These are phyloP conservation scores for Druon quercuslanigerum DNA, from an alignment of 1,140 invertebrate species.

Conservation along the genomic window DNA sequence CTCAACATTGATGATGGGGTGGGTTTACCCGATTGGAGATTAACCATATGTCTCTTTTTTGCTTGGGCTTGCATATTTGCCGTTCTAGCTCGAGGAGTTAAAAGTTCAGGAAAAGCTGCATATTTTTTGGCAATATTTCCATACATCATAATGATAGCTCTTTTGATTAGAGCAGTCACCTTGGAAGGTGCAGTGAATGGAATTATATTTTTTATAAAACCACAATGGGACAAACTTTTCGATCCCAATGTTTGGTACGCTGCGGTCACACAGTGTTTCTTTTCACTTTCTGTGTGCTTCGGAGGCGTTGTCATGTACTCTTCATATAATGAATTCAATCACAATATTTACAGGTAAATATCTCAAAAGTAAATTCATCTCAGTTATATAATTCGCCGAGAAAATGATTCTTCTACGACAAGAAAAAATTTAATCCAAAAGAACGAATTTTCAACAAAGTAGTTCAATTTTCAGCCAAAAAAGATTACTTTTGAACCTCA, in stretches of 20 bases:
- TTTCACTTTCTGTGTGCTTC: slow-evolving; percentile 85
- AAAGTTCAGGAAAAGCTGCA: slow-evolving; percentile 74
- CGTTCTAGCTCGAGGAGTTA: slow-evolving; percentile 80
- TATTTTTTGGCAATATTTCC: slow-evolving; percentile 82
- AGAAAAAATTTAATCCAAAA: too few relatives aligned
- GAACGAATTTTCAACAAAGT: too few relatives aligned
- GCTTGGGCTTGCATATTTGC: slow-evolving; percentile 80
- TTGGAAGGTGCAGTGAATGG: slow-evolving; percentile 77
- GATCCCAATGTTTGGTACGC: slow-evolving; percentile 87
- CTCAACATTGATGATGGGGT: slow-evolving; percentile 79
- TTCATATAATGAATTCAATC: slow-evolving; percentile 83
- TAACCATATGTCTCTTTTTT: slow-evolving; percentile 78
- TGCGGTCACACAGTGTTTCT: slow-evolving; percentile 88
- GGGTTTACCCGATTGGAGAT: slow-evolving; percentile 81
- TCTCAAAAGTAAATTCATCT: not conserved
- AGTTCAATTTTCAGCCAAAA: too few relatives aligned
- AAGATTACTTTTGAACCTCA: too few relatives aligned
- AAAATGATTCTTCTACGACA: too few relatives aligned
- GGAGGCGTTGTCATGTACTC: slow-evolving; percentile 84
- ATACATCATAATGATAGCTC: slow-evolving; percentile 79
- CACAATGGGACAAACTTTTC: slow-evolving; percentile 80
- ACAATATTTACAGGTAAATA: slow-evolving; percentile 81
- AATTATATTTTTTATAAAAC: slow-evolving; percentile 83
- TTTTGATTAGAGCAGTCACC: slow-evolving; percentile 78
- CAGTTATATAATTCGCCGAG: too few relatives aligned